Conservation (phyloP, 2,888 invertebrate genomes). For the Amphiduros pacificus region DNA sequence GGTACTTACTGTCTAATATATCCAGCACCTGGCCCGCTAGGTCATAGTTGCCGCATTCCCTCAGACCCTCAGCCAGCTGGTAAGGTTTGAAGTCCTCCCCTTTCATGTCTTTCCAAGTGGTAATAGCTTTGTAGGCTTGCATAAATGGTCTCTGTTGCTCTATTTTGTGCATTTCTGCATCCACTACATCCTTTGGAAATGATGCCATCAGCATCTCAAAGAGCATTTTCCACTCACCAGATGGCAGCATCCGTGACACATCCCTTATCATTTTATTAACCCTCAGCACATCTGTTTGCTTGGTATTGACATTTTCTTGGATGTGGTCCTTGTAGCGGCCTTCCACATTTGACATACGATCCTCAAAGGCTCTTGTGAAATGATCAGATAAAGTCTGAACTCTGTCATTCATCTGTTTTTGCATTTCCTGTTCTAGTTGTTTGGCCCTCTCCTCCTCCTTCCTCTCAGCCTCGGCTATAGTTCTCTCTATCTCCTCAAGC, state of each 20-base stretch:
- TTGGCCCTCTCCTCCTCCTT: not conserved
- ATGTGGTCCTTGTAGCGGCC: not conserved
- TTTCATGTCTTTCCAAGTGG: not conserved
- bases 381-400: not conserved
- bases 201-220: not conserved
- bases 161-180: not conserved
- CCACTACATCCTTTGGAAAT: not conserved
- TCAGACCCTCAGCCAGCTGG: not conserved
- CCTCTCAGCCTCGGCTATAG: not conserved
- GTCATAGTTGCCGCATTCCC: not conserved
- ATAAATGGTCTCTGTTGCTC: conserved; percentile 1
- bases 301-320: not conserved
- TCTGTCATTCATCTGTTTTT: not conserved
- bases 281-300: not conserved
- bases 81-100: not conserved
- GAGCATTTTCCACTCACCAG: not conserved
- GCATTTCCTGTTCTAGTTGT: not conserved
- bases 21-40: not conserved
- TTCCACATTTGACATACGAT: not conserved
- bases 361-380: not conserved
- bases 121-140: not conserved
- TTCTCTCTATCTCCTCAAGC: not conserved
- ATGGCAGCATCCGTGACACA: not conserved
- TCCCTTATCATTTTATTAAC: not conserved
- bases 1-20: not conserved